Percentiles rank a stretch among this genome's conserved stretches.
phyloP scores from a whole-genome alignment of 1,140 invertebrate genomes.

The Geopemphigus sp. region DNA sequence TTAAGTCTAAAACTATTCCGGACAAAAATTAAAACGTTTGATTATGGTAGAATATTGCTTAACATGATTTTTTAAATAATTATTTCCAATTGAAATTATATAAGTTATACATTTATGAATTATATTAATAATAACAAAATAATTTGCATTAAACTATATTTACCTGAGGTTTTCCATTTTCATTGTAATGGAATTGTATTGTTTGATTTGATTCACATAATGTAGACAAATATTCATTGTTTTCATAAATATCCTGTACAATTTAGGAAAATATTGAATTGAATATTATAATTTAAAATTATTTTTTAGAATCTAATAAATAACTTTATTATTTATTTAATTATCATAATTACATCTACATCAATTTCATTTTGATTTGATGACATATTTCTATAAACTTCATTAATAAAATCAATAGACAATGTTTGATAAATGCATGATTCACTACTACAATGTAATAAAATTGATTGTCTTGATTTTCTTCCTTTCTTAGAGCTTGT shows the following conservation, averaged over 20 bases:
- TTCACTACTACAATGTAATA: conserved; percentile 3
- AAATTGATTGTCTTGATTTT: conserved; percentile 23
- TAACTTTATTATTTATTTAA: background rate
- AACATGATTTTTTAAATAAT: too few relatives aligned
- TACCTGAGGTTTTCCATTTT: background rate
- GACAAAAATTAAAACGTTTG: too few relatives aligned
- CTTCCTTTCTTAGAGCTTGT: background rate
- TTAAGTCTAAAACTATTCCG: too few relatives aligned
- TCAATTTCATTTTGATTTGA: background rate
- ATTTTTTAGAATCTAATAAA: too few relatives aligned
- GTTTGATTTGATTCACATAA: background rate
- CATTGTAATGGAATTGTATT: too few relatives aligned
- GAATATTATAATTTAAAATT: too few relatives aligned
- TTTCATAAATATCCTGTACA: background rate
- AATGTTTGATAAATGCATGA: background rate
- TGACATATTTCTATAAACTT: conserved; percentile 8
- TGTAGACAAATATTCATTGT: background rate
- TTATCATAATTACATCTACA: conserved; percentile 9
- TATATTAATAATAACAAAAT: too few relatives aligned
- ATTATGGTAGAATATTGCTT: too few relatives aligned
- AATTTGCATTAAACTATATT: background rate
- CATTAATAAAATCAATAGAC: background rate
- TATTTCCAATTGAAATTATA: too few relatives aligned
- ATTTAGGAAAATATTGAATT: background rate
- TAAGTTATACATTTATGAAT: too few relatives aligned